Percentiles rank a stretch among this genome's conserved stretches.
phyloP scores from a whole-genome alignment of 2,888 invertebrate species.

The Ormyrus rosae region DNA sequence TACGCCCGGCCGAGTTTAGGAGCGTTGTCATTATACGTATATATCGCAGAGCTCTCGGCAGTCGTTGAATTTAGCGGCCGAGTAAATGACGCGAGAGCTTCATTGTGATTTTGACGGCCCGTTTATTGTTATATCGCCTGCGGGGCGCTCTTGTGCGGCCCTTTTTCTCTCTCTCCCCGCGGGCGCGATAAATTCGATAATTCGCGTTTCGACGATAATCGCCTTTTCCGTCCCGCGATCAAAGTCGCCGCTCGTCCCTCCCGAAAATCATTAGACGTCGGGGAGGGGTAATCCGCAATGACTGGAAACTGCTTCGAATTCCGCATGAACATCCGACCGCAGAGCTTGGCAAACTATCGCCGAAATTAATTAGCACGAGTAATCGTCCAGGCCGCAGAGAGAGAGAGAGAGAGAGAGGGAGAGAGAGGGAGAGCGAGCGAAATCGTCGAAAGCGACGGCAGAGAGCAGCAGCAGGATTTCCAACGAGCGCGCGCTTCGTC shows the following conservation, averaged over 20 bases:
- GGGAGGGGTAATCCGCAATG: no score
- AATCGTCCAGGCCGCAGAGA: neutral
- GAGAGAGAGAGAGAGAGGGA: neutral
- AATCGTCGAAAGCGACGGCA: neutral
- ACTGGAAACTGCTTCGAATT: neutral
- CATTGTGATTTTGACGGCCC: conserved; percentile 1
- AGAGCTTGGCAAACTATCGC: neutral
- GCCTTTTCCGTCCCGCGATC: no score
- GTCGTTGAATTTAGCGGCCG: no score
- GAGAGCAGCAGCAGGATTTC: conserved; percentile 27
- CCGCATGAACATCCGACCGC: neutral
- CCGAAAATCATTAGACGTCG: no score
- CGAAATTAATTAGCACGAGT: conserved; percentile 45
- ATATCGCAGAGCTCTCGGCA: no score
- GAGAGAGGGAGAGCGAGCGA: no score
- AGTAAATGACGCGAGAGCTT: neutral
- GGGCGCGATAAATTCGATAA: no score
- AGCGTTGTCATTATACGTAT: neutral
- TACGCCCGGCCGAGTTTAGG: conserved; percentile 5
- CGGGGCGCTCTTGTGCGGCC: no score
- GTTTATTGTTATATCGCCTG: conserved; percentile 4
- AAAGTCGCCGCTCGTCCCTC: no score
- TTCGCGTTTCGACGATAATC: no score
- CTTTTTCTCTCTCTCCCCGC: no score
- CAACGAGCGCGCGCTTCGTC: neutral